phyloP scores from a whole-genome alignment of 64 coral and sea anemone genomes.

The Montipora sp. region DNA sequence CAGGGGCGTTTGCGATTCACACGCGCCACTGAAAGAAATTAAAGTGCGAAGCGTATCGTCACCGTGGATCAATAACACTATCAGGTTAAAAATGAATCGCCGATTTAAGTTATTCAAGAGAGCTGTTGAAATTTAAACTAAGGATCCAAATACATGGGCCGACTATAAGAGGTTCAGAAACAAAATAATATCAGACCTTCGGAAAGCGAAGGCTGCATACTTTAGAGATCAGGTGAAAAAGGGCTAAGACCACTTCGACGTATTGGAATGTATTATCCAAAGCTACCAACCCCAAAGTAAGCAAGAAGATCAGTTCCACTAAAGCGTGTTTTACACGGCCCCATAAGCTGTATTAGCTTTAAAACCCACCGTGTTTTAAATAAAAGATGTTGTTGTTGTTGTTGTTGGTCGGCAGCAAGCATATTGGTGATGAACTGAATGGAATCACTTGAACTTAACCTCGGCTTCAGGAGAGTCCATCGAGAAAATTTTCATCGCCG shows the following conservation, averaged over 20 bases:
- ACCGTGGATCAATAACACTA: no score
- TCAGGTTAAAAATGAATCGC: background rate
- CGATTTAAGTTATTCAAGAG: background rate
- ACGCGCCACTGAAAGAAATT: no score
- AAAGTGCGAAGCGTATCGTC: no score
- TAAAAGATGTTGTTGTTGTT: no score
- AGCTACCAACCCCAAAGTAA: background rate
- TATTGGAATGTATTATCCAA: background rate
- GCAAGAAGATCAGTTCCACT: background rate
- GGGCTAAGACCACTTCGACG: background rate
- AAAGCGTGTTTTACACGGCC: background rate
- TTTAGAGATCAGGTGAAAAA: background rate
- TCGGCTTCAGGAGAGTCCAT: no score
- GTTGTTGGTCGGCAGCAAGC: no score
- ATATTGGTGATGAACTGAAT: no score
- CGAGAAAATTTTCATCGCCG: no score
- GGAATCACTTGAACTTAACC: no score
- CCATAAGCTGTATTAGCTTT: no score
- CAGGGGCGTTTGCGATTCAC: no score
- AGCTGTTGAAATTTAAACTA: background rate
- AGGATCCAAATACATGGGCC: background rate
- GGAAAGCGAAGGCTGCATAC: background rate
- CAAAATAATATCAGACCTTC: background rate
- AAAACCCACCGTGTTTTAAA: no score
- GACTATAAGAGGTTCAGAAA: background rate